These are phyloP conservation scores for Isoperla grammatica DNA, from an alignment of 2,888 invertebrate species.

Conservation along the genomic window DNA sequence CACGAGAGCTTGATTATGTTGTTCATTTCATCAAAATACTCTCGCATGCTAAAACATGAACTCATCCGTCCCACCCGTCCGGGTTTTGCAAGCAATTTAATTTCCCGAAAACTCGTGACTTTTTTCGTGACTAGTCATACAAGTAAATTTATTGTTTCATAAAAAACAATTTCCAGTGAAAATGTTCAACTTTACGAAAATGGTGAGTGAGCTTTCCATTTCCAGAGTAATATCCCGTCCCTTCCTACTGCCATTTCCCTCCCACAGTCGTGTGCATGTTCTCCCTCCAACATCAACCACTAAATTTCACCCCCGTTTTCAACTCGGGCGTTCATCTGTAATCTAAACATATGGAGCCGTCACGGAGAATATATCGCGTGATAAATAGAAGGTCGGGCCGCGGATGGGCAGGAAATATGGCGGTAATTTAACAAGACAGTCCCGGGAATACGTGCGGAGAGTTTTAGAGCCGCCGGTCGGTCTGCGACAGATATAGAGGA, in stretches of 20 bases:
- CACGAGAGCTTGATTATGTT: background rate
- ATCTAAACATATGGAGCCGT: constrained; percentile 34
- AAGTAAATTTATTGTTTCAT: too few relatives aligned
- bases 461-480: constrained; percentile 26
- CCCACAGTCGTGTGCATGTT: constrained; percentile 21
- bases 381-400: constrained; percentile 30
- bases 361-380: constrained; percentile 32
- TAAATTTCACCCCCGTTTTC: constrained; percentile 38
- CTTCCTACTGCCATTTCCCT: background rate
- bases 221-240: constrained; percentile 25
- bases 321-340: constrained; percentile 30
- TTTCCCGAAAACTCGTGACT: too few relatives aligned
- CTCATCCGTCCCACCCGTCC: too few relatives aligned
- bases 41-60: background rate
- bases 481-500: constrained; percentile 13
- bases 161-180: too few relatives aligned
- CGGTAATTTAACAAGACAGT: constrained; percentile 33
- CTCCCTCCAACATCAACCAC: constrained; percentile 32
- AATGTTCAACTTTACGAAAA: too few relatives aligned
- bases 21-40: background rate
- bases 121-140: too few relatives aligned
- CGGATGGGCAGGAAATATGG: constrained; percentile 30
- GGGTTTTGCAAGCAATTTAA: too few relatives aligned
- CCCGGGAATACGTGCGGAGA: constrained; percentile 28
- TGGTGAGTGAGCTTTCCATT: constrained; percentile 21